Base-by-base conservation (phyloP, 2,113 vertebrate genomes). In the Eptesicus fuscus region DNA sequence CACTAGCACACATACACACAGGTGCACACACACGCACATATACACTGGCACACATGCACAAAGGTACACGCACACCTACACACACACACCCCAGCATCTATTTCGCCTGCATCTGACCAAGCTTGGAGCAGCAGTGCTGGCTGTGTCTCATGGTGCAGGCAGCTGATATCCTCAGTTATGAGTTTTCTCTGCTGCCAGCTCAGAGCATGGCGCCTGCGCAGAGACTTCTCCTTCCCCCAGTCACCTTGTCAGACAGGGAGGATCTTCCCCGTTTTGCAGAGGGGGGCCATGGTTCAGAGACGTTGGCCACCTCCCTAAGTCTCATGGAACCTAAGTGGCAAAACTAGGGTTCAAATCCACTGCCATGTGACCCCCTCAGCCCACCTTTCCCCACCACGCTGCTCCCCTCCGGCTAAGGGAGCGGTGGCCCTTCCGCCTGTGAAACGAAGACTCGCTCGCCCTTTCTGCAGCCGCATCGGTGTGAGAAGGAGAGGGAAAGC, bases 11-110 rank as follows among this genome's bases (percentile, higher is more conserved):
- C 25, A 22, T 22, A 20, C 47, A 20, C n/a, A 10, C 17, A 37
- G 5, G 4, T 4, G 20, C 14, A 1, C 9, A 10, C 37, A 1
- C 20, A 20, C 20, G 5, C 7, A 8, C 18, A 17, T 13, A 12
- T 11, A 47, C 47, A 47, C 12, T 13, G 13, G 47, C 28, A 22
- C 23, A 44, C 28, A 12, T 14, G 1, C 12, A 30, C 56, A 23
- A 35, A 20, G 53, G 56, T 23, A 16, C 17, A 18, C 6, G 2
- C 47, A 49, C 47, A 4, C 30, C n/a, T n/a, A 32, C 23, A 10
- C 20, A 44, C 37, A 44, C 25, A 22, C 79, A 56, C 78, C 0
- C 5, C 2, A 0, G 74, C 35, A 47, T 11, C 65, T 22, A 7
- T 23, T 59, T 25, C 23, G 8, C 23, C 23, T 59, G 56, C 23